These are phyloP conservation scores for Mus spicilegus DNA, from an alignment of 2,113 vertebrate genomes.

Conservation along the genomic window DNA sequence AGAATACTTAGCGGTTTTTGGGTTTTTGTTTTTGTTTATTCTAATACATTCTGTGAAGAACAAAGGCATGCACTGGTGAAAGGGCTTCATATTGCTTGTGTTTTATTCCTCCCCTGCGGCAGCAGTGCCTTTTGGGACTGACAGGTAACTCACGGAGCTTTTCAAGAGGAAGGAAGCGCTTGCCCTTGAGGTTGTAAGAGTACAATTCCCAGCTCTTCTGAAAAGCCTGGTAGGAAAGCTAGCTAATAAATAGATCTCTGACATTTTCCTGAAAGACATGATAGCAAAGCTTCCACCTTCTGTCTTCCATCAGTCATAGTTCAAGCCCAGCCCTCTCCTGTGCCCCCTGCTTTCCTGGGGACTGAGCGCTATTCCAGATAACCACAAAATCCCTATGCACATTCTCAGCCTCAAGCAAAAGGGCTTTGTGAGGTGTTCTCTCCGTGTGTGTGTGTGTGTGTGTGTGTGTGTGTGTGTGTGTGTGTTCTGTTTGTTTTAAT, in stretches of 20 bases:
- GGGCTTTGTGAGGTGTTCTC: background rate
- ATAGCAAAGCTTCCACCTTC: slow-evolving; percentile 3
- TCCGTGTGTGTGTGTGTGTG: slow-evolving; percentile 22
- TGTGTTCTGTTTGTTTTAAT: slow-evolving; percentile 68
- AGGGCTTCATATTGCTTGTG: background rate
- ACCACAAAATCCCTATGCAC: slow-evolving; percentile 8
- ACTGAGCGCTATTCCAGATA: background rate
- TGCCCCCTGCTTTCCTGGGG: slow-evolving; percentile 7
- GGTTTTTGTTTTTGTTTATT: too few relatives aligned
- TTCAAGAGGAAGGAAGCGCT: background rate
- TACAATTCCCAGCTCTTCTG: slow-evolving; percentile 27
- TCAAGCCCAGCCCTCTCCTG: slow-evolving; percentile 39
- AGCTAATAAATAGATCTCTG: background rate
- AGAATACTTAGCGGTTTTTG: background rate
- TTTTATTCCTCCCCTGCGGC: background rate
- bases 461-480: slow-evolving; percentile 30
- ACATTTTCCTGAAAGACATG: slow-evolving; percentile 53
- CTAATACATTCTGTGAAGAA: background rate
- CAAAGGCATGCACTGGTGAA: background rate
- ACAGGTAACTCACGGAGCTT: background rate
- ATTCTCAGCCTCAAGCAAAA: slow-evolving; percentile 63
- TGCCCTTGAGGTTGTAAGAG: background rate
- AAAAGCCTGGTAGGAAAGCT: background rate
- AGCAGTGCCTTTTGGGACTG: background rate
- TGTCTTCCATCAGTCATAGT: slow-evolving; percentile 20